A percentile compares a stretch with the other conserved stretches of the same genome.
Evolutionary conservation across 2,113 vertebrate species (phyloP).

Genomic region (Lethenteron camtschaticum): DNA sequence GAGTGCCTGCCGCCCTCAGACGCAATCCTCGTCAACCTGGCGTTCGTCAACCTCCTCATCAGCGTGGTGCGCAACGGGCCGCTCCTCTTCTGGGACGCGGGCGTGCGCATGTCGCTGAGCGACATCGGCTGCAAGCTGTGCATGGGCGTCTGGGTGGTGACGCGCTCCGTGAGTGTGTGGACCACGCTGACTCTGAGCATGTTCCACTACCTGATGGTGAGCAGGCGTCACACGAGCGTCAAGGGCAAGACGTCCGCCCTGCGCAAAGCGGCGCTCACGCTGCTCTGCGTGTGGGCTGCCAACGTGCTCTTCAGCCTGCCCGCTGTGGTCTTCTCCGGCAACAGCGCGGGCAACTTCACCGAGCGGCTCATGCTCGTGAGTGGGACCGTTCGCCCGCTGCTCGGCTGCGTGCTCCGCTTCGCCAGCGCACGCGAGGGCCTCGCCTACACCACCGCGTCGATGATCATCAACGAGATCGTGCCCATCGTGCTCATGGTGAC

Average conservation of each 20-base stretch:
- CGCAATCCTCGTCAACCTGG: constrained; percentile 30
- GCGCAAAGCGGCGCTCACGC: constrained; percentile 15
- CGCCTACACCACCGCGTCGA: constrained; percentile 25
- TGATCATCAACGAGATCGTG: constrained; percentile 28
- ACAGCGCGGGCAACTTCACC: constrained; percentile 24
- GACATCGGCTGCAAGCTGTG: constrained; percentile 28
- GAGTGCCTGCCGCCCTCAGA: constrained; percentile 15
- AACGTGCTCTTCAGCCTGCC: constrained; percentile 28
- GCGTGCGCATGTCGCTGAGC: constrained; percentile 23
- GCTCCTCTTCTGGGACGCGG: constrained; percentile 33
- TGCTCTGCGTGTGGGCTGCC: constrained; percentile 24
- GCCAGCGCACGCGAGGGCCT: constrained; percentile 19
- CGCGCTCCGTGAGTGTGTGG: constrained; percentile 34
- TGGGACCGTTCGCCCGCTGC: constrained; percentile 30
- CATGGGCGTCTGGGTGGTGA: constrained; percentile 45
- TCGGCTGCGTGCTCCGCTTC: constrained; percentile 38
- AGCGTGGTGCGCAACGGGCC: constrained; percentile 33
- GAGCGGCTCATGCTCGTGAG: constrained; percentile 39
- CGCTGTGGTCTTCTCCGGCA: constrained; percentile 16
- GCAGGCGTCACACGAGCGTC: constrained; percentile 12
- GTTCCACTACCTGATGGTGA: constrained; percentile 30
- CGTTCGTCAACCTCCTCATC: constrained; percentile 32
- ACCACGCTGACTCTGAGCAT: constrained; percentile 28
- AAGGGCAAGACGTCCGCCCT: constrained; percentile 11
- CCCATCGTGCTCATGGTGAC: constrained; percentile 30